Evolutionary conservation across 1,140 invertebrate species (phyloP), one percentile per base, ranked within the genome.

Genomic region (Aphelenchoides fujianensis): DNA sequence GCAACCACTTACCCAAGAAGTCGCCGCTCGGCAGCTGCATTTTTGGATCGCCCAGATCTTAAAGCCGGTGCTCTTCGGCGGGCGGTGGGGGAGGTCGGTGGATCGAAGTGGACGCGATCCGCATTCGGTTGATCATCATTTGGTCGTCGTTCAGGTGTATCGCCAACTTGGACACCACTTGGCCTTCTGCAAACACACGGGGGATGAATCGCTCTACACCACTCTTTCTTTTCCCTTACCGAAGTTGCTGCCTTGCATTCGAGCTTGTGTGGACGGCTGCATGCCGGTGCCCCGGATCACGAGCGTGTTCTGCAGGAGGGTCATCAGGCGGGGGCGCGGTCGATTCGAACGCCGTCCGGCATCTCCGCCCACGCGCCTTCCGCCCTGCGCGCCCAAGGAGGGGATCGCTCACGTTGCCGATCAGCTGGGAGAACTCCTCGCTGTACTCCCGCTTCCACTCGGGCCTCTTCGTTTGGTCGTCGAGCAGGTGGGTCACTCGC

Each of bases 321-420:
- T 53, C 70, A 72, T 72, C 23, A 72, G 31, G 19, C 27, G 2
- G 70, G 35, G 2, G 70, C 70, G n/a, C 35, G 34, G 3, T 72
- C 66, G 0, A 72, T 48, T 1, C 69, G 72, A 30, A 35, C 19
- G 0, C 61, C 31, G 9, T 61, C 5, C 3, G 30, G 12, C 48
- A 72, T 19, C 19, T 72, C 23, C n/a, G n/a, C 23, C 70, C 70
- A 72, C 7, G 70, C 70, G 12, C 30, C 12, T 19, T 55, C 23
- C 1, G 70, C 70, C 5, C 19, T 27, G 12, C 57, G n/a, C n/a
- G 27, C 31, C n/a, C n/a, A 37, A 72, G 23, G 0, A 72, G 31
- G 12, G 55, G 37, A 57, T 72, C 70, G 16, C 70, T 70, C 2
- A 34, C 28, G 23, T 57, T n/a, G n/a, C 70, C 70, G 7, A 72